Conservation (phyloP, 2,113 vertebrate species). For the Festucalex cinctus region DNA sequence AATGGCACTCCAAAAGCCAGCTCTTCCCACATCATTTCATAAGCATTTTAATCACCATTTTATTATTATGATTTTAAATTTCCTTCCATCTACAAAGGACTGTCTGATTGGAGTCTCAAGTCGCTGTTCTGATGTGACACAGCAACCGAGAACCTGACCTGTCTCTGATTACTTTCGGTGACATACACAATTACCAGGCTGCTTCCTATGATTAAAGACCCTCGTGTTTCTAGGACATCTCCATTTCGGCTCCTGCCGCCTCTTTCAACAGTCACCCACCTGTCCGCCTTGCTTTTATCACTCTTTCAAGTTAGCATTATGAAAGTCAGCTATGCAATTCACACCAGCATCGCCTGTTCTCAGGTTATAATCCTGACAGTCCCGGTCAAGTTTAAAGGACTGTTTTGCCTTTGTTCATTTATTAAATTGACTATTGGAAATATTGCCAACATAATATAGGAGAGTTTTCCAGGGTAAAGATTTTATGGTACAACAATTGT, state of each 20-base stretch:
- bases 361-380: too few relatives aligned
- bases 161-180: conserved; percentile 53
- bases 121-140: conserved; percentile 32
- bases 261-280: conserved; percentile 24
- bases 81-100: conserved; percentile 47
- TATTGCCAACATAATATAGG: not conserved
- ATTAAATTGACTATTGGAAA: not conserved
- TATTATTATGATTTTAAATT: too few relatives aligned
- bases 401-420: not conserved
- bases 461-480: not conserved
- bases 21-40: conserved; percentile 23
- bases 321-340: conserved; percentile 8
- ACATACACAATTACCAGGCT: conserved; percentile 62
- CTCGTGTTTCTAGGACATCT: conserved; percentile 46
- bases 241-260: conserved; percentile 13
- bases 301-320: conserved; percentile 8
- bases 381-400: not conserved
- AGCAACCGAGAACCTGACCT: conserved; percentile 27
- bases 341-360: not conserved
- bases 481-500: too few relatives aligned
- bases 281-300: conserved; percentile 23
- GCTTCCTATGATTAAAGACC: conserved; percentile 61
- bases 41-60: conserved; percentile 24
- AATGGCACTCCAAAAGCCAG: conserved; percentile 5
- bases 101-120: conserved; percentile 42